Conservation (phyloP, 2,113 vertebrate genomes). For the Urocitellus parryii region DNA sequence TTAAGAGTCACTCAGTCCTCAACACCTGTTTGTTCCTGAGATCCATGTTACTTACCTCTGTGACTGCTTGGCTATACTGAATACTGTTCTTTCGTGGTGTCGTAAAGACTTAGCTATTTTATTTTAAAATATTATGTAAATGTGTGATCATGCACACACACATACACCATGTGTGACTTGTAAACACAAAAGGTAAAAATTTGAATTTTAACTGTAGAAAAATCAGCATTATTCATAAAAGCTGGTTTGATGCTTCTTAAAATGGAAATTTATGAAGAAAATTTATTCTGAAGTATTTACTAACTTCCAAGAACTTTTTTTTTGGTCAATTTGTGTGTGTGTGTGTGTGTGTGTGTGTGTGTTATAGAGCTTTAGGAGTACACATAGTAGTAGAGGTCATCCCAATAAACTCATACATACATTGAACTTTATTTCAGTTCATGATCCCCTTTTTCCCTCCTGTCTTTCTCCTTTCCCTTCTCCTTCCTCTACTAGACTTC, state of each 20-base stretch:
- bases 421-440: no score
- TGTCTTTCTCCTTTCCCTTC: no score
- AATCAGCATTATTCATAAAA: conserved; percentile 1
- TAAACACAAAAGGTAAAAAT: conserved; percentile 11
- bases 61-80: not conserved
- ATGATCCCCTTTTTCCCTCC: no score
- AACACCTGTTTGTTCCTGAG: not conserved
- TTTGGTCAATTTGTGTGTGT: no score
- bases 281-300: not conserved
- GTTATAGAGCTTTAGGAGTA: no score
- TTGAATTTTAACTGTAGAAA: conserved; percentile 46
- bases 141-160: not conserved
- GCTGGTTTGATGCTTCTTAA: not conserved
- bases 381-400: no score
- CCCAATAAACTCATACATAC: no score
- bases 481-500: no score
- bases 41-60: no score
- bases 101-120: not conserved
- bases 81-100: not conserved
- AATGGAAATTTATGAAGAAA: conserved; percentile 19
- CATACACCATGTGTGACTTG: not conserved
- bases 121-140: not conserved
- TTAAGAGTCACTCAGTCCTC: not conserved
- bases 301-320: not conserved
- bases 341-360: no score